Base-by-base conservation (phyloP, 2,113 vertebrate species). In the Proterorhinus semilunaris region DNA sequence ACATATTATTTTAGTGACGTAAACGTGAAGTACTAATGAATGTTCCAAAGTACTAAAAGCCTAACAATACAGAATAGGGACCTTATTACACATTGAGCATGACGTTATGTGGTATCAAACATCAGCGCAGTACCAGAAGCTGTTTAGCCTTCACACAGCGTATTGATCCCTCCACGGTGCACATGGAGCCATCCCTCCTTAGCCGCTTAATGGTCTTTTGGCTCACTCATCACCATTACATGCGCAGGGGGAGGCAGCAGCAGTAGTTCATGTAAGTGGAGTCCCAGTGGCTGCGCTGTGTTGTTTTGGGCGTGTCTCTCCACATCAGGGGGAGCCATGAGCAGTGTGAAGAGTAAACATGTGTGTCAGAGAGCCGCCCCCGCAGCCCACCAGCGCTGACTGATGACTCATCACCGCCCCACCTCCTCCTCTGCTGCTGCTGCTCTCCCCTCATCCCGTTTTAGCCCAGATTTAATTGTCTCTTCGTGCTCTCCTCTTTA, bases 361-460 rank as follows among this genome's bases (percentile, higher is more conserved):
- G 66, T 84, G 84, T 87, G 89, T 87, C 81, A 84, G 73, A 69
- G 74, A 72, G 66, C 86, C 79, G 62, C 87, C 87, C 83, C 81
- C 83, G 78, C 86, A 82, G 83, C 76, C 83, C 89, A 82, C 85
- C 69, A 53, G 42, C 65, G 62, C 77, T 87, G 80, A 65, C 75
- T 71, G 85, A 88, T 91, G 89, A 89, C 80, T 89, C 88, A 91
- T 88, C 78, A 75, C 63, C 54, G 55, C 68, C 72, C 66, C 66
- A 44, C 76, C 65, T 12, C 59, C 70, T 64, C 36, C n/a, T n/a
- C n/a, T n/a, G n/a, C n/a, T 42, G 47, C 15, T 75, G 42, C 36
- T 42, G 47, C 15, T 75, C 45, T 62, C 63, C 66, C 36, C 27
- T 59, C 66, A 58, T 66, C 64, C 78, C 57, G 65, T 1, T 27